Percentiles rank a stretch among this genome's conserved stretches.
Evolutionary conservation across 2,797 vertebrate genomes (phyloP).

Genomic region (Decapterus maruadsi): DNA sequence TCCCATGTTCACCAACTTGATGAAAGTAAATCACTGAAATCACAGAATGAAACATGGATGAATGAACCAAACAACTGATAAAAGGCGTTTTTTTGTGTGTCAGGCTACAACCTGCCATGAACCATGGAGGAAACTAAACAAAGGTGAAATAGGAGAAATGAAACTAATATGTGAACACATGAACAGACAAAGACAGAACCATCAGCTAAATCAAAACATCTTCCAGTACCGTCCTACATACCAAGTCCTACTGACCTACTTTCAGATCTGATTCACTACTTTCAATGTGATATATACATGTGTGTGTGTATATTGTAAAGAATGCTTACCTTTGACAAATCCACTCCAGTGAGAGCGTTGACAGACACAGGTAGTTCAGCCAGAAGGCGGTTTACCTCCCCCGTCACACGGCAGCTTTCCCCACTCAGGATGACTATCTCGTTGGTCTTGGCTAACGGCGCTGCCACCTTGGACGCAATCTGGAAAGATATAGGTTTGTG

Average conservation of each 20-base stretch:
- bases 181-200: not conserved
- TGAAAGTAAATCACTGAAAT: not conserved
- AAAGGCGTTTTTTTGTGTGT: not conserved
- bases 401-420: conserved; percentile 74
- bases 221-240: not conserved
- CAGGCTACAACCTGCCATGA: no score
- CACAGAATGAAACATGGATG: not conserved
- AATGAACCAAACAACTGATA: not conserved
- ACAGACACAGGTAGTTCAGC: conserved; percentile 63
- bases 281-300: not conserved
- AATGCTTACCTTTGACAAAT: conserved; percentile 90
- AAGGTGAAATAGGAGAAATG: no score
- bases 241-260: no score
- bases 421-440: conserved; percentile 95
- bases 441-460: conserved; percentile 90
- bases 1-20: no score
- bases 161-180: not conserved
- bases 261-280: not conserved
- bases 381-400: not conserved
- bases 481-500: conserved; percentile 55
- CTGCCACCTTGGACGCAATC: conserved; percentile 92
- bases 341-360: conserved; percentile 93
- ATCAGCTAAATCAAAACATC: not conserved
- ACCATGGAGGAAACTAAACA: no score
- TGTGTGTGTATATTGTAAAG: no score